Percentiles rank a stretch among this genome's conserved stretches.
Evolutionary conservation across 2,113 vertebrate species (phyloP).

Genomic region (Ploceus nigricollis): DNA sequence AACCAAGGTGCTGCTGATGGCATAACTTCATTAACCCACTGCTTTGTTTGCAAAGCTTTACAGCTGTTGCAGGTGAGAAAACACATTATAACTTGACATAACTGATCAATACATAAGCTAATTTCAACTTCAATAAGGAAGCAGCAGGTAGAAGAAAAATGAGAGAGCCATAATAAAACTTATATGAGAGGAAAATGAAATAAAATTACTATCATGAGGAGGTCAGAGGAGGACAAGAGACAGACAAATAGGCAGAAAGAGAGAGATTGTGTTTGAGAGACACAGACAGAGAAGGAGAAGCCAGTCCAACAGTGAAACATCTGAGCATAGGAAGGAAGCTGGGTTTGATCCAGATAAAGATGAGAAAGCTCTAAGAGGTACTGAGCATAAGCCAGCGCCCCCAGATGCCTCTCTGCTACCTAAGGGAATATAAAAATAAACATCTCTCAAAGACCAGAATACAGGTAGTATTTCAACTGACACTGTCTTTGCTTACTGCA

Average conservation of each 20-base stretch:
- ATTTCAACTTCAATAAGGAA: neutral
- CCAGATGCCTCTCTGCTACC: neutral
- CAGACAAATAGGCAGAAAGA: neutral
- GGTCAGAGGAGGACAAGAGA: slow-evolving; percentile 6
- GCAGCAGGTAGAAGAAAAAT: neutral
- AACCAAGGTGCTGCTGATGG: neutral
- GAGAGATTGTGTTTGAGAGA: neutral
- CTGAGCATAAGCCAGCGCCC: neutral
- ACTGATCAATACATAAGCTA: neutral
- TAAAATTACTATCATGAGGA: neutral
- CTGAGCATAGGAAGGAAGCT: neutral
- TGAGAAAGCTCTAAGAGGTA: neutral
- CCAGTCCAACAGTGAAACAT: neutral
- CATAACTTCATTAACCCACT: neutral
- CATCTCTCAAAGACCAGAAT: neutral
- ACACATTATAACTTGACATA: neutral
- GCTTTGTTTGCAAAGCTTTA: neutral
- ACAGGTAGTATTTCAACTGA: neutral
- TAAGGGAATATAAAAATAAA: neutral
- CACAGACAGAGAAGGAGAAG: neutral
- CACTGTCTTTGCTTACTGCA: neutral
- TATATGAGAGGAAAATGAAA: neutral
- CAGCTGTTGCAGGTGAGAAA: neutral
- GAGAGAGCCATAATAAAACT: neutral
- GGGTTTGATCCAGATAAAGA: neutral